phyloP scores from a whole-genome alignment of 2,113 vertebrate species.

The Ondatra zibethicus region DNA sequence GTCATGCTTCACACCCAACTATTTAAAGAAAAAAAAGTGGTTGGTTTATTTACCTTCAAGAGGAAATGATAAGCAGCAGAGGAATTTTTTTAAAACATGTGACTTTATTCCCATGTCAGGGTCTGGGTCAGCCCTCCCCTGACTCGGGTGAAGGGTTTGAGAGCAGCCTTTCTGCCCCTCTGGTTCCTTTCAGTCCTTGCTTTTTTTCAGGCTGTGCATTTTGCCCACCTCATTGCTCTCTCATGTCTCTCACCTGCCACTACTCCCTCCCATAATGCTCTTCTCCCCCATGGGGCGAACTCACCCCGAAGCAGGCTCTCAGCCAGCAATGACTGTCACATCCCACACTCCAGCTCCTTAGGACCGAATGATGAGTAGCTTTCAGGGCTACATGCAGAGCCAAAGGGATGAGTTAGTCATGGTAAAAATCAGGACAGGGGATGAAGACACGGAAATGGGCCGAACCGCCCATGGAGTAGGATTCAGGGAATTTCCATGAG shows the following conservation, averaged over 20 bases:
- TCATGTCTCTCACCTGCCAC: not conserved
- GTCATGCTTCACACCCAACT: too few species aligned
- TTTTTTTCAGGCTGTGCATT: not conserved
- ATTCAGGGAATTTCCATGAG: not conserved
- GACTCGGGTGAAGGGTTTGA: not conserved
- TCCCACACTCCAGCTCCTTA: not conserved
- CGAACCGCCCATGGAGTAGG: too few species aligned
- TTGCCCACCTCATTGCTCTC: too few species aligned
- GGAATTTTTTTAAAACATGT: not conserved
- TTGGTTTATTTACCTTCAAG: not conserved
- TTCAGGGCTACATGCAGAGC: not conserved
- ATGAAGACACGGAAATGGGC: not conserved
- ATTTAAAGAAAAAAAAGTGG: too few species aligned
- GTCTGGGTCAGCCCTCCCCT: not conserved
- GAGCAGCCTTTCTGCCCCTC: not conserved
- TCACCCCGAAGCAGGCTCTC: not conserved
- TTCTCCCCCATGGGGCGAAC: not conserved
- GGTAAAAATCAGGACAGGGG: not conserved
- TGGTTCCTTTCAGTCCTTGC: not conserved
- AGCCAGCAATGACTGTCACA: not conserved
- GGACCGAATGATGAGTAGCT: not conserved
- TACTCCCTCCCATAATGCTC: too few species aligned
- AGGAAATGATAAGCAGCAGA: not conserved
- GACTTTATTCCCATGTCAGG: too few species aligned
- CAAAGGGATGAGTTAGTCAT: not conserved